A percentile compares a stretch with the other conserved stretches of the same genome.
Conservation (phyloP, 1,140 invertebrate genomes). For the Cardiocondyla obscurior region DNA sequence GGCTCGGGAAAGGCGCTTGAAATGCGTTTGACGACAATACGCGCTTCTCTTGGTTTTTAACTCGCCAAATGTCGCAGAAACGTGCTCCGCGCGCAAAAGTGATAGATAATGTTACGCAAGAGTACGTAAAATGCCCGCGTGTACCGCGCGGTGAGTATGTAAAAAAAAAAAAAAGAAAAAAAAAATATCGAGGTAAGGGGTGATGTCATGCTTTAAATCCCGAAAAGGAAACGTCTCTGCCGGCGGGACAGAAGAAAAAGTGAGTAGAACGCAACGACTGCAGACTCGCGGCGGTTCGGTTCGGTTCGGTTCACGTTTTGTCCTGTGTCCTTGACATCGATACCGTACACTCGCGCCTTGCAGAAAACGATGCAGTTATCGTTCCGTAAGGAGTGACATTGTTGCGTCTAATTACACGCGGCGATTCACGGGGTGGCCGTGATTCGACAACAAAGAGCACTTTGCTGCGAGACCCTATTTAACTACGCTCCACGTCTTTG, state of each 20-base stretch:
- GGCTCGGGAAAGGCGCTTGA: background rate
- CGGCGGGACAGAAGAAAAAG: slow-evolving; percentile 24
- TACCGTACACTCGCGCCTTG: slow-evolving; percentile 32
- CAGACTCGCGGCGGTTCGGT: slow-evolving; percentile 9
- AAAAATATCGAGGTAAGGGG: slow-evolving; percentile 57
- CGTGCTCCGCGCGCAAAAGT: background rate
- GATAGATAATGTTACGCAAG: slow-evolving; percentile 13
- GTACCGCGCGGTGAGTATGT: background rate
- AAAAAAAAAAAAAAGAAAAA: slow-evolving; percentile 64
- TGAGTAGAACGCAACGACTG: slow-evolving; percentile 6
- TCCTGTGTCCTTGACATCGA: slow-evolving; percentile 69
- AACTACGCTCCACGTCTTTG: background rate
- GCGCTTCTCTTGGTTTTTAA: background rate
- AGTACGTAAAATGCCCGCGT: background rate
- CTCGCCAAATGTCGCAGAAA: background rate
- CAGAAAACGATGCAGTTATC: slow-evolving; percentile 54
- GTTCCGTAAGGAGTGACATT: slow-evolving; percentile 52
- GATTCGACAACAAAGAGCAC: background rate
- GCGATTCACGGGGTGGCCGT: slow-evolving; percentile 5
- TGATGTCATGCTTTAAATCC: slow-evolving; percentile 69
- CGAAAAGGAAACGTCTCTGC: slow-evolving; percentile 65
- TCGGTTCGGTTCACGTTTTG: slow-evolving; percentile 39
- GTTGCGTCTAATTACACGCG: slow-evolving; percentile 45
- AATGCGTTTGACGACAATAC: background rate
- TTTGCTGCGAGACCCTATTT: background rate